phyloP scores from a whole-genome alignment of 1,140 invertebrate species.

The Thrips palmi region DNA sequence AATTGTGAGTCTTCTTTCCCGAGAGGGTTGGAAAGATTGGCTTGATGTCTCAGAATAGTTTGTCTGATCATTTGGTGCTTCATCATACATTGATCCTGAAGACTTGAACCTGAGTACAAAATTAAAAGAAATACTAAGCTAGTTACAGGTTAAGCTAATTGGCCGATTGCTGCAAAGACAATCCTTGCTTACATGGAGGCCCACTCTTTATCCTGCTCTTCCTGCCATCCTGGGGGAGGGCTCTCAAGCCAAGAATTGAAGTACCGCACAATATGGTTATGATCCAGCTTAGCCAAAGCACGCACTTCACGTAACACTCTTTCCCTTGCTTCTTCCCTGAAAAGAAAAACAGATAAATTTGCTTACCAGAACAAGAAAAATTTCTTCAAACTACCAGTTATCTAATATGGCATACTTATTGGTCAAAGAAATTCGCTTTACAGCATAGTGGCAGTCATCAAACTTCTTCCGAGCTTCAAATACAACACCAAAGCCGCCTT shows the following conservation, averaged over 20 bases:
- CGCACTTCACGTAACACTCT: conserved; percentile 85
- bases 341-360: conserved; percentile 20
- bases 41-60: too few species aligned
- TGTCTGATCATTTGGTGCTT: too few species aligned
- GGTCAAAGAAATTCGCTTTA: conserved; percentile 82
- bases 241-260: conserved; percentile 87
- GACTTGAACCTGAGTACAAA: too few species aligned
- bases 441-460: conserved; percentile 86
- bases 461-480: conserved; percentile 91
- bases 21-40: too few species aligned
- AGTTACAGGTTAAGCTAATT: too few species aligned
- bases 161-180: neutral
- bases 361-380: conserved; percentile 8
- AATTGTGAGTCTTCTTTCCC: too few species aligned
- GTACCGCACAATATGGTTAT: conserved; percentile 86
- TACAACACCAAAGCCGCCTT: conserved; percentile 93
- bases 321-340: conserved; percentile 53
- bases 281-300: conserved; percentile 84
- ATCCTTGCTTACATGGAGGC: conserved; percentile 18
- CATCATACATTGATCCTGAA: too few species aligned
- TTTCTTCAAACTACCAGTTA: conserved; percentile 8
- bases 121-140: too few species aligned
- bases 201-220: conserved; percentile 52
- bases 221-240: conserved; percentile 74
- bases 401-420: conserved; percentile 38